phyloP scores from a whole-genome alignment of 2,888 invertebrate genomes.

The Pristionchus fissidentatus region DNA sequence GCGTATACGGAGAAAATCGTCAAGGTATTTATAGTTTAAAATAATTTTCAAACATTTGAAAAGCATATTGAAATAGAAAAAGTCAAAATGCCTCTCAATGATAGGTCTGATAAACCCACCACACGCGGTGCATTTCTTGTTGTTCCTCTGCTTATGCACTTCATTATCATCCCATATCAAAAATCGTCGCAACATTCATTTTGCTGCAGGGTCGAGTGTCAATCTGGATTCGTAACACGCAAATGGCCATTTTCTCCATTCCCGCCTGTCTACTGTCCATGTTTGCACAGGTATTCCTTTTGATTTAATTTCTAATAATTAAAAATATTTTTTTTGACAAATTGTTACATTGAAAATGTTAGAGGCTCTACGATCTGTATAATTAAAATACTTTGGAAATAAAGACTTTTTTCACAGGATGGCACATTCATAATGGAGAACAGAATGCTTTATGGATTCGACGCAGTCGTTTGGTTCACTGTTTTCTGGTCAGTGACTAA shows the following conservation, averaged over 20 bases:
- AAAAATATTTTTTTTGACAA: not conserved
- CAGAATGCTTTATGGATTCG: slow-evolving; percentile 84
- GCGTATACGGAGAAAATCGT: slow-evolving; percentile 98
- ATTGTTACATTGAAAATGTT: not conserved
- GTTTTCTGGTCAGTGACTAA: slow-evolving; percentile 79
- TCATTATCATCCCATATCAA: no score
- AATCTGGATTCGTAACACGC: slow-evolving; percentile 96
- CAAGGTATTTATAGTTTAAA: no score
- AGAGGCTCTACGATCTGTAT: not conserved
- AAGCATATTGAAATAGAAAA: no score
- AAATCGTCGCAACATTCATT: not conserved
- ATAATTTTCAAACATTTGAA: no score
- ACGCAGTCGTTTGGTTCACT: slow-evolving; percentile 83
- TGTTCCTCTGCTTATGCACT: no score
- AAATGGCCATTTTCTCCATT: slow-evolving; percentile 90
- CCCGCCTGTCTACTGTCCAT: slow-evolving; percentile 85
- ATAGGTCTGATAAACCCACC: no score
- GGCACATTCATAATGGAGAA: slow-evolving; percentile 62
- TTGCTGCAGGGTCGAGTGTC: slow-evolving; percentile 84
- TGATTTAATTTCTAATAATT: not conserved
- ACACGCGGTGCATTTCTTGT: no score
- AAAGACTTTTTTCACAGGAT: slow-evolving; percentile 63
- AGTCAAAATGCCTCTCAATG: no score
- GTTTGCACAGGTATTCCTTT: slow-evolving; percentile 54
- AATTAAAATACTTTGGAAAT: not conserved